Evolutionary conservation across 2,113 vertebrate genomes (phyloP).

Genomic region (Percina caprodes): DNA sequence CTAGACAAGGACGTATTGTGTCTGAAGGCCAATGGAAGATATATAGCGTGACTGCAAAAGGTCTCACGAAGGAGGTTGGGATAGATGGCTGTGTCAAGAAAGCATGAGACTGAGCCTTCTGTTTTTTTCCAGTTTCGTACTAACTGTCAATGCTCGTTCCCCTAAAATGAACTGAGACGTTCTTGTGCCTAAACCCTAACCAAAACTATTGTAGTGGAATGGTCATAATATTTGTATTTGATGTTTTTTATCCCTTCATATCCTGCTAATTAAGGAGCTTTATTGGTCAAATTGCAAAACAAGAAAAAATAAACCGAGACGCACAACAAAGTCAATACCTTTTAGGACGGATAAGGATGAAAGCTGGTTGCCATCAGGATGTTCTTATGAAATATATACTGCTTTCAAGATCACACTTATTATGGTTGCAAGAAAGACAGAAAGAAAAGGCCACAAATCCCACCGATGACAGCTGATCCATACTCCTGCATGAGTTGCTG

Average conservation of each 20-base stretch:
- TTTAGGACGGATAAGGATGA: background rate
- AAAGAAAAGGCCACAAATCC: conserved; percentile 38
- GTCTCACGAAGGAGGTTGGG: background rate
- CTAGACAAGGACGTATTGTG: background rate
- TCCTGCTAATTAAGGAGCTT: background rate
- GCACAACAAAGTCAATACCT: background rate
- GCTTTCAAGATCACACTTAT: conserved; percentile 11
- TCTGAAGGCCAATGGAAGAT: background rate
- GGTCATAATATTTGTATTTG: too few relatives aligned
- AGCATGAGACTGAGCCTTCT: background rate
- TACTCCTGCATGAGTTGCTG: conserved; percentile 44
- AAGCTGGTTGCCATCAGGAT: background rate
- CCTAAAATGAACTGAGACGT: too few relatives aligned
- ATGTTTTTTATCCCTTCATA: background rate
- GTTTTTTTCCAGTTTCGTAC: too few relatives aligned
- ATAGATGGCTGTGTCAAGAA: background rate
- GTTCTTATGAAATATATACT: conserved; percentile 15
- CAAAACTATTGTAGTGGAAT: too few relatives aligned
- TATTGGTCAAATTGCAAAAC: background rate
- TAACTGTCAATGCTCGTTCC: too few relatives aligned
- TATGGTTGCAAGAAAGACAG: background rate
- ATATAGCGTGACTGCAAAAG: background rate
- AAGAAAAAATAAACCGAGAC: conserved; percentile 4
- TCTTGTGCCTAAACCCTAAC: too few relatives aligned
- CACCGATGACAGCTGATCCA: conserved; percentile 47